Evolutionary conservation across 2,797 vertebrate genomes (phyloP), one percentile per base, ranked within the genome.

Genomic region (Acanthis flammea): DNA sequence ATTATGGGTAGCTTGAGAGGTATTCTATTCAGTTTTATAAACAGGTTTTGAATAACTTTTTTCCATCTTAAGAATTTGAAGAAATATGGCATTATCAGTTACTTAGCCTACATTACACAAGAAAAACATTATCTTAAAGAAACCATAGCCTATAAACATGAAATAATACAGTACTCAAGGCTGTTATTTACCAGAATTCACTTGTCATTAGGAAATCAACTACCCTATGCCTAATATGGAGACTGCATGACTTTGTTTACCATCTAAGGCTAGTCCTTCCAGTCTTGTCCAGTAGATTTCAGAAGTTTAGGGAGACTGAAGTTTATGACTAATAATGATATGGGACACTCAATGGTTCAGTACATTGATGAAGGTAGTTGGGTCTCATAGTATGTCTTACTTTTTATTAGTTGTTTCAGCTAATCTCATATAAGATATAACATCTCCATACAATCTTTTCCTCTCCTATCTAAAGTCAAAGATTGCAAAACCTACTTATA

Each of bases 301-400:
- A 55, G 14, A 70, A 30, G 17, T 35, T 70, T 31, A 41, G 42
- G 15, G 24, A 48, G 24, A 25, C 4, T 55, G 48, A 75, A 39
- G 10, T 55, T 88, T 68, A 55, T 27, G 16, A 57, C 17, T 72
- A 66, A n/a, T 7, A 15, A 12, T 42, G 50, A 9, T 15, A 37
- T 28, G 21, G 1, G 7, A 22, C 54, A 66, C 27, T 55, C 3
- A 1, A 0, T 6, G 1, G 4, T 28, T 63, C 22, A 35, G 33
- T n/a, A 27, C 12, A 57, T 24, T 7, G 4, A 51, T 21, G 33
- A 70, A 70, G 15, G 8, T 16, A 30, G 4, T 11, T 12, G 4
- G 31, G 6, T 42, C 9, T 41, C 14, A n/a, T 3, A 35, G 17
- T 21, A 12, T 19, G 0, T 54, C 9, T 57, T 58, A 55, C 39